These are phyloP conservation scores for Syrphus vitripennis DNA, from an alignment of 2,888 invertebrate species.

Conservation along the genomic window DNA sequence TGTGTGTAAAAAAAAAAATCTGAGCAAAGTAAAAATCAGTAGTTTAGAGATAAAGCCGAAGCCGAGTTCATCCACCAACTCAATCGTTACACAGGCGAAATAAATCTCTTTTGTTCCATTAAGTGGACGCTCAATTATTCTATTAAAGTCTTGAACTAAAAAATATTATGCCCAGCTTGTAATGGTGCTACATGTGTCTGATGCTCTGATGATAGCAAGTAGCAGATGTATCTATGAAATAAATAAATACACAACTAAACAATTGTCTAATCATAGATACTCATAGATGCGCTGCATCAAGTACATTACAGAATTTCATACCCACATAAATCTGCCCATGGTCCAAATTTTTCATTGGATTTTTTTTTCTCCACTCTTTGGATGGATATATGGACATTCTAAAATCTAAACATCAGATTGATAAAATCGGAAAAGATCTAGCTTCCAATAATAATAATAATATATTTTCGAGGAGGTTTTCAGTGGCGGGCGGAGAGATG, in stretches of 20 bases:
- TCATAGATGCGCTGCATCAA: constrained; percentile 19
- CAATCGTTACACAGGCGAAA: constrained; percentile 48
- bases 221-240: constrained; percentile 60
- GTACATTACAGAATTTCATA: neutral
- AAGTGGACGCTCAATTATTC: constrained; percentile 70
- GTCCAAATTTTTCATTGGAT: constrained; percentile 4
- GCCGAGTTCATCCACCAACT: constrained; percentile 66
- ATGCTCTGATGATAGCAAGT: constrained; percentile 15
- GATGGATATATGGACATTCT: constrained; percentile 4
- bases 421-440: constrained; percentile 36
- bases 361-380: neutral
- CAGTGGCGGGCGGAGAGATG: neutral
- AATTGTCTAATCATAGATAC: constrained; percentile 66
- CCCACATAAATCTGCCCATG: constrained; percentile 56
- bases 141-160: constrained; percentile 71
- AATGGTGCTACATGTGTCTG: constrained; percentile 13
- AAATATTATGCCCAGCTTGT: constrained; percentile 34
- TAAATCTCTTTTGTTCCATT: constrained; percentile 71
- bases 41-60: constrained; percentile 17
- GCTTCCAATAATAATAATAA: constrained; percentile 12
- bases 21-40: constrained; percentile 10
- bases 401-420: constrained; percentile 37
- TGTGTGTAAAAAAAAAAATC: constrained; percentile 48
- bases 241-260: constrained; percentile 54
- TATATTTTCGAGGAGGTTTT: no score